Evolutionary conservation across 2,797 vertebrate genomes (phyloP), one percentile per base, ranked within the genome.

Genomic region (Sebastiscus tertius): DNA sequence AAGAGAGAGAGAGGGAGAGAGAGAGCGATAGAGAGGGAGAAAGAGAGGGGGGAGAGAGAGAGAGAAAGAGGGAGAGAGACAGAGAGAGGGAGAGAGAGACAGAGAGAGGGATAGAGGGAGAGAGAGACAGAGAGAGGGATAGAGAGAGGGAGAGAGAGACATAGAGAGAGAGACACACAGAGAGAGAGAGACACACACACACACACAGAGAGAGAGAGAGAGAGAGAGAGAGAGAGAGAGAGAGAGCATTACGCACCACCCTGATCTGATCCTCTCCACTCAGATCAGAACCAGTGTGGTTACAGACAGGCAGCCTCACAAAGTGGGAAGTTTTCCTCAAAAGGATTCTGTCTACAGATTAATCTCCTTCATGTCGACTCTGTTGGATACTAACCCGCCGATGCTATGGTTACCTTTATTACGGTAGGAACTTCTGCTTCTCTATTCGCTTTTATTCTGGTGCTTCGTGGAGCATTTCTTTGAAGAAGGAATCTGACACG

Each of bases 401-500:
- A 95, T 95, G 96, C 95, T 96, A 96, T 96, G 96, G 96, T 96
- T 96, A 96, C 96, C 94, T 96, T 96, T 94, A 94, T 96, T 95
- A 96, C 96, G 96, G 96, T 96, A 96, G 79, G 96, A 85, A 66
- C 36, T 39, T 39, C 73, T 8, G 6, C 67, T 75, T 84, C 26
- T 46, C 18, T 46, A 46, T 55, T 79, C 81, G 24, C 42, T 65
- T 66, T 46, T 56, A 61, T 55, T 18, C 70, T 55, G 72, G 52
- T 14, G 61, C 56, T 22, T 14, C 31, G 4, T 67, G 12, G 42
- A 69, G 11, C 31, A 3, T 64, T 61, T 73, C 18, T 31, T 31
- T 60, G 42, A 52, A 16, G 16, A 81, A 72, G 4, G 58, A 66
- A 24, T 73, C 13, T 63, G 39, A 69, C 75, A 27, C 10, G 2